Base-by-base conservation (phyloP, 1,140 invertebrate species). In the Diorhabda elongata region DNA sequence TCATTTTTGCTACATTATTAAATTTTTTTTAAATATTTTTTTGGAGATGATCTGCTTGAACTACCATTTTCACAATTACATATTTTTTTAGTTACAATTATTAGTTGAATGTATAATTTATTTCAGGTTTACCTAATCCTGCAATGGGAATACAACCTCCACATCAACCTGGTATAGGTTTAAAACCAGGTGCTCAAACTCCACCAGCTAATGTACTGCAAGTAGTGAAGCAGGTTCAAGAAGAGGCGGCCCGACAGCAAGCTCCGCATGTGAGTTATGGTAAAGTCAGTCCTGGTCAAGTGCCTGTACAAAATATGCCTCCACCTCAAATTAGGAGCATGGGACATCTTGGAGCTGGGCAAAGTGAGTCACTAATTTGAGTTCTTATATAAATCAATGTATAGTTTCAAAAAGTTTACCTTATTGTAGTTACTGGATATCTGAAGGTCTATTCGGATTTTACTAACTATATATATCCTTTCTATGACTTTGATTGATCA, bases 211-310 rank as follows among this genome's bases (percentile, higher is more conserved):
- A 91, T 78, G 93, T 95, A 8, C 84, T 95, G 52, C 91, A 94
- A 79, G 93, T 93, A 42, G 92, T 94, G 9, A 92, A 93, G 77
- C 91, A 97, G 83, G 94, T 97, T 2, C 95, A 97, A 80, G 93
- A 96, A 77, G 93, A 95, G 77, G 95, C 94, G 59, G 92, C 92
- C 2, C 84, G 92, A 42, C 93, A 93, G 78, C 91, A 92, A 77
- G 89, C 88, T 6, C 91, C 91, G 7, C 90, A 91, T 70, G 84
- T 85, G 26, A 79, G 79, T 45, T 90, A 89, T 70, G 90, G 90
- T 3, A 92, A 92, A 80, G 89, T 91, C 70, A 86, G 86, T 76
- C 87, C 91, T 71, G 81, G 84, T 73, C 71, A 85, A 72, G 76
- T 84, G 71, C 84, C 83, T 8, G 80, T 78, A 3, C 84, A 83